Evolutionary conservation across 2,888 invertebrate genomes (phyloP), one percentile per base, ranked within the genome.

Genomic region (Papilio elwesi): DNA sequence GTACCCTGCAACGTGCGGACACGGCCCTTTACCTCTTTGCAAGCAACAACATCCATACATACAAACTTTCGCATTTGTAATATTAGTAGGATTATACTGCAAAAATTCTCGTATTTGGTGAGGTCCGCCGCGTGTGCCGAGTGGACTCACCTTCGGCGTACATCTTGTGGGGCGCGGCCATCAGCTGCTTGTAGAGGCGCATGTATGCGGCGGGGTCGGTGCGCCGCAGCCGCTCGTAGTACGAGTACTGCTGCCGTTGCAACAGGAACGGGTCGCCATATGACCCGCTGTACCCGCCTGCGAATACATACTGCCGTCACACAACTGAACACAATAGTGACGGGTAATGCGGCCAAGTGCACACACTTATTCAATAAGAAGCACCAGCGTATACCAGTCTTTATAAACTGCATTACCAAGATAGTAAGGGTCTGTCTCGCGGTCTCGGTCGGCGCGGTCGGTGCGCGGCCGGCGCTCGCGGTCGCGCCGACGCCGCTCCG

Each of bases 171-270:
- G 75, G 75, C 64, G 74, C 94, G n/a, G 91, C 89, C 87, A 95
- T 95, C 83, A 96, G 96, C 86, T 96, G 96, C 82, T 96, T 94
- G 91, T 97, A 97, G 94, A 96, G 95, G 82, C 95, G 96, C 76
- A 96, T 94, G 90, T 97, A 97, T 38, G 96, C 96, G 81, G 96
- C 96, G 36, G 97, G 97, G 94, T 97, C 96, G 64, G 95, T 95
- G 74, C 95, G 94, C 6, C 97, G 95, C 86, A 97, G 92, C 85
- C 96, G 96, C 89, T 97, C 97, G 85, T 96, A 96, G 91, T 97
- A 97, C 83, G 96, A 95, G 88, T 96, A 96, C 83, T 95, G 95
- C 79, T 95, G 95, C 64, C 95, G 94, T 87, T 95, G 95, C 76
- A 94, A 92, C 85, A 89, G 88, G 90, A 95, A 95, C 71, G 95